Base-by-base conservation (phyloP, 2,888 invertebrate species). In the Zaprionus bogoriensis region DNA sequence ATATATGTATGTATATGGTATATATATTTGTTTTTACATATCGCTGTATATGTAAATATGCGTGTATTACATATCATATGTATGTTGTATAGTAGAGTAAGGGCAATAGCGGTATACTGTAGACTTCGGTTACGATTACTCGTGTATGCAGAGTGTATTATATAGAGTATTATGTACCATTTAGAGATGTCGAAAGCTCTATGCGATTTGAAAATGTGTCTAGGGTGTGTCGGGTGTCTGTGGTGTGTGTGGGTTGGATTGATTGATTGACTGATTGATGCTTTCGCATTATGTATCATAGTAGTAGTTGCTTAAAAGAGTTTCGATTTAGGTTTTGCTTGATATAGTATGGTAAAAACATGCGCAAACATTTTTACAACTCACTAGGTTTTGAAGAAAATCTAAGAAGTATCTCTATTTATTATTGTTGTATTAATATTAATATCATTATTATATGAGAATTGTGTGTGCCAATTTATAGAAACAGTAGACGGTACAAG, bases 291-390 rank as follows among this genome's bases (percentile, higher is more conserved):
- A 48, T 42, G 62, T 42, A 41, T 25, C 5, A 7, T 30, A 30
- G 30, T 36, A 36, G 6, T 25, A 64, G 23, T 57, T 63, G 42
- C 57, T 55, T 42, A 36, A 44, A 22, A 58, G 46, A 53, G 14
- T 30, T 60, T 22, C 6, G 12, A 46, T 42, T 30, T 51, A 12
- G 20, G 10, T 51, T 72, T 72, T 55, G 32, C 48, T 74, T 50
- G 64, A 47, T 77, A 75, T 62, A 36, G 32, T 36, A 41, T 41
- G 64, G 66, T 67, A 53, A 78, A 79, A 81, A 76, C 78, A 79
- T 79, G 78, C 78, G 76, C 78, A 75, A 81, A 76, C 81, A 77
- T 81, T 81, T 82, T 67, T 78, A 81, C 79, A 82, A 77, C 55
- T 79, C 71, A 74, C 83, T 79, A 77, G 39, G 62, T 64, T 71